Percentiles rank a stretch among this genome's conserved stretches.
Conservation (phyloP, 2,113 vertebrate species). For the Protobothrops flavoviridis region DNA sequence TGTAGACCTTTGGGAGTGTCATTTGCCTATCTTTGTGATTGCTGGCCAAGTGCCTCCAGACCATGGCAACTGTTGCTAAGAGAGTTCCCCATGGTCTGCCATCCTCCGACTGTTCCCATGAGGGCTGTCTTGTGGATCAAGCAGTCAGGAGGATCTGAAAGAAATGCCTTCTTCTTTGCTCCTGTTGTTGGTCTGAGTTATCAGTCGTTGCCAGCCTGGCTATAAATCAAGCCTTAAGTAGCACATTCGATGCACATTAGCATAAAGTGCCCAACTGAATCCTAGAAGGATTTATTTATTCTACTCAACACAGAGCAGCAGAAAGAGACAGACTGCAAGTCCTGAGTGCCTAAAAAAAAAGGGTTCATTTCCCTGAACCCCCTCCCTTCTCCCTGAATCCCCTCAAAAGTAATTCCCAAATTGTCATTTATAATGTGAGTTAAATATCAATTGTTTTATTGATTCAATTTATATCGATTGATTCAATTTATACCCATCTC, state of each 20-base stretch:
- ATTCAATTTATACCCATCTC: neutral
- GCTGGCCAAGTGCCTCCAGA: neutral
- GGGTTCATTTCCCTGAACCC: neutral
- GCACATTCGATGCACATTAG: neutral
- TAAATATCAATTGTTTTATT: neutral
- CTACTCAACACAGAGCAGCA: neutral
- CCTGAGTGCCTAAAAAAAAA: neutral
- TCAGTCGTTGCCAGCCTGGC: neutral
- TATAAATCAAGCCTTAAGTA: neutral
- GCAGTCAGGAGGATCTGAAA: neutral
- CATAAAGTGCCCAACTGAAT: neutral
- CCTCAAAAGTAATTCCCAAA: neutral
- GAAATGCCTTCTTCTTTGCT: neutral
- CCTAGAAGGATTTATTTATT: neutral
- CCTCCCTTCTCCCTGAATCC: neutral
- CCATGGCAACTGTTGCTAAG: slow-evolving; percentile 1
- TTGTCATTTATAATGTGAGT: neutral
- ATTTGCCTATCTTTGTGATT: neutral
- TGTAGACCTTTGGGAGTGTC: neutral
- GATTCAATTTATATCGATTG: neutral
- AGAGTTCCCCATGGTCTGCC: neutral
- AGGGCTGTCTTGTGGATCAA: neutral
- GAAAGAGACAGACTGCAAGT: neutral
- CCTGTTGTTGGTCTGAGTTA: neutral
- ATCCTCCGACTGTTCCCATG: neutral